Base-by-base conservation (phyloP, 37 sponge, comb jelly and placozoan species). In the Halisarca cf. caerulea region DNA sequence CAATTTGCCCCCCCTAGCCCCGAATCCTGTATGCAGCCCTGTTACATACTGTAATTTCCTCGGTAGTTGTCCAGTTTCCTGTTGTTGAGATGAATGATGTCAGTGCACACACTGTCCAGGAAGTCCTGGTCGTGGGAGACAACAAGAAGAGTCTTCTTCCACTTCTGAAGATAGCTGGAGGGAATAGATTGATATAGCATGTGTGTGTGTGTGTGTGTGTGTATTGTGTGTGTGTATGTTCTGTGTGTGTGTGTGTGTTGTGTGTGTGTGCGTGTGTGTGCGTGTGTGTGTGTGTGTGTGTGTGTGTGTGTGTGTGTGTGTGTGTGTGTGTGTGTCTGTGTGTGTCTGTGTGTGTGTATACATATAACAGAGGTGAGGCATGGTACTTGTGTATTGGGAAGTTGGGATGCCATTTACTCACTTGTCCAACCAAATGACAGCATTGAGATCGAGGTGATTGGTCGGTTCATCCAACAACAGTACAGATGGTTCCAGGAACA, bases 81-180 rank as follows among this genome's bases (percentile, higher is more conserved):
- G 32, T 89, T 45, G 75, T 99, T 96, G 37, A 99, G 83, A 51
- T 99, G 99, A 24, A 99, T 93, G 53, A 99, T 85, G 54, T 99
- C 99, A 25, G 97, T 96, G 71, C 99, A 99, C 41, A 99, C 99
- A 57, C 94, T 86, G 79, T 99, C 89, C 70, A 99, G 89, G 84
- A 99, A 99, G 81, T 94, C 93, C 70, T 99, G 99, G 92, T 99
- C 97, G 81, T 99, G 99, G 32, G 99, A 99, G 14, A 99, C 99
- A 2, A 99, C 82, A 15, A 99, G 83, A 0, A 99, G 89, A 0
- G 99, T 99, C 87, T 99, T 99, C 93, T 99, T 99, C 99, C 99
- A 99, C 20, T 75, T 71, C 86, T 94, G 96, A 20, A 99, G 90
- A 59, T 99, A 99, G 85, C 96, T 95, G 30, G 7, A 28, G 64